These are phyloP conservation scores for Lutraria lutraria DNA, from an alignment of 2,888 invertebrate genomes.

Conservation along the genomic window DNA sequence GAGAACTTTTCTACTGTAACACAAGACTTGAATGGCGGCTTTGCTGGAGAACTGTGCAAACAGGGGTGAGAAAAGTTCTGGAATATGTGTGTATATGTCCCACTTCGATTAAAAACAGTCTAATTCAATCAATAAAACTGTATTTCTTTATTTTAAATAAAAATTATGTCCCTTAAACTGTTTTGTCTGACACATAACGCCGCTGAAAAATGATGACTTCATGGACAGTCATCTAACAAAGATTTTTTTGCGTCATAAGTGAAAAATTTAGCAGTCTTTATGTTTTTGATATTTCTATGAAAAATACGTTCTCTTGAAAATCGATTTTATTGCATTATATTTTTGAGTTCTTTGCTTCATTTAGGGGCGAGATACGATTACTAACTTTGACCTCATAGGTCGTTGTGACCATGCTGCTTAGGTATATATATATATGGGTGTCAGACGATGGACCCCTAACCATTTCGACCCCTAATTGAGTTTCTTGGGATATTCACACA, in stretches of 20 bases:
- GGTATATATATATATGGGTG: too few species aligned
- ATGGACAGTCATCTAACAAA: not conserved
- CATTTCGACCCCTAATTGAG: too few species aligned
- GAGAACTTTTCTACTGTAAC: conserved; percentile 49
- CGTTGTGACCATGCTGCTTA: too few species aligned
- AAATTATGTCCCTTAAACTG: not conserved
- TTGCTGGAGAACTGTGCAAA: conserved; percentile 84
- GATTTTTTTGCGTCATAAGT: conserved; percentile 7
- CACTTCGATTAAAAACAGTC: too few species aligned
- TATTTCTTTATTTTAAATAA: not conserved
- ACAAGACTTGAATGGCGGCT: conserved; percentile 83
- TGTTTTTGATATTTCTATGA: too few species aligned
- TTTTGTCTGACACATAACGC: not conserved
- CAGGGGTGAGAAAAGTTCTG: conserved; percentile 78
- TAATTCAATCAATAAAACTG: not conserved
- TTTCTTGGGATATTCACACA: too few species aligned
- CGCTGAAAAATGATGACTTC: not conserved
- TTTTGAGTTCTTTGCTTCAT: not conserved
- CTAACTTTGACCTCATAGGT: too few species aligned
- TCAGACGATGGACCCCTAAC: too few species aligned
- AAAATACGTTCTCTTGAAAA: not conserved
- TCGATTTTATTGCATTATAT: not conserved
- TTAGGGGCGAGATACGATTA: not conserved
- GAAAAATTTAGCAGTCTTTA: too few species aligned
- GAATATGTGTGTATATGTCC: not conserved